A percentile compares a stretch with the other conserved stretches of the same genome.
Evolutionary conservation across 1,140 invertebrate species (phyloP).

Genomic region (Heliconius eleuchia): DNA sequence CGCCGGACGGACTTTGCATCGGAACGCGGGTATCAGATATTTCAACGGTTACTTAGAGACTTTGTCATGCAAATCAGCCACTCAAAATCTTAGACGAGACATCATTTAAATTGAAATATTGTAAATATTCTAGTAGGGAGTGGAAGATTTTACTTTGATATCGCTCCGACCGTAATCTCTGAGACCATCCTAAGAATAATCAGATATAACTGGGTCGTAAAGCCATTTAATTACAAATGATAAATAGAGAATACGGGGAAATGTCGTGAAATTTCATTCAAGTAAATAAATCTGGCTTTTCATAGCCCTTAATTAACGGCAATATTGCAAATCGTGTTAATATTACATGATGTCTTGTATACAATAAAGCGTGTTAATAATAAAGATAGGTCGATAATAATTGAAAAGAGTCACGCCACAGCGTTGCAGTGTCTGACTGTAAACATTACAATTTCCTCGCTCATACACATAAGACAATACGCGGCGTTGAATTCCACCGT

Average conservation of each 20-base stretch:
- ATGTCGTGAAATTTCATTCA: background rate
- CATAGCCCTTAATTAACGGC: background rate
- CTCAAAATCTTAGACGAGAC: conserved; percentile 53
- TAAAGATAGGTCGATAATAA: too few relatives aligned
- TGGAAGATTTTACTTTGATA: conserved; percentile 45
- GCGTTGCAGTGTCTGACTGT: too few relatives aligned
- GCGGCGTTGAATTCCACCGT: too few relatives aligned
- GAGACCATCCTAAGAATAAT: conserved; percentile 15
- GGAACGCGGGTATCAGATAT: conserved; percentile 42
- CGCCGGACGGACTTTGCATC: conserved; percentile 19
- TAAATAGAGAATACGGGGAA: conserved; percentile 8
- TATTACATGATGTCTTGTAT: too few relatives aligned
- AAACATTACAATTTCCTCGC: too few relatives aligned
- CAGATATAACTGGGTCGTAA: conserved; percentile 21
- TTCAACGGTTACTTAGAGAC: conserved; percentile 56
- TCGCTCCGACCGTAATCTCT: conserved; percentile 28
- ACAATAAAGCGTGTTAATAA: too few relatives aligned
- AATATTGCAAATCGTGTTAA: background rate
- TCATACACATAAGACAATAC: too few relatives aligned
- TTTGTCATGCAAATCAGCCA: conserved; percentile 73
- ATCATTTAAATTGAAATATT: conserved; percentile 65
- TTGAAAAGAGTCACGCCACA: too few relatives aligned
- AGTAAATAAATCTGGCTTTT: background rate
- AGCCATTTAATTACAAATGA: conserved; percentile 18
- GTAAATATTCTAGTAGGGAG: conserved; percentile 59